These are phyloP conservation scores for Premnoplex brunnescens DNA, from an alignment of 2,797 vertebrate genomes.

Conservation along the genomic window DNA sequence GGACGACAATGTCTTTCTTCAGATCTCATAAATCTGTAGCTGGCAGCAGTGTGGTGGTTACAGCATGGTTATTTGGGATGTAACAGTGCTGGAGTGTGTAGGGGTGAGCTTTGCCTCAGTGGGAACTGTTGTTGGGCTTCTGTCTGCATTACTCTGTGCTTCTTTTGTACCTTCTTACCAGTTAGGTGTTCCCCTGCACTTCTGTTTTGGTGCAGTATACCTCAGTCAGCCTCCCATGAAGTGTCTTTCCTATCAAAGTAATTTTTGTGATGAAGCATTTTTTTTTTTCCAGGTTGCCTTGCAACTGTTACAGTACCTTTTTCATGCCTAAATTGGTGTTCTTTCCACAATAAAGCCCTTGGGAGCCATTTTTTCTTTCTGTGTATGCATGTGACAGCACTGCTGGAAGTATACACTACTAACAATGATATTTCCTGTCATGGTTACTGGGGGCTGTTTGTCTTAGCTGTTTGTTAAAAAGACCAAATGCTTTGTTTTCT, in stretches of 20 bases:
- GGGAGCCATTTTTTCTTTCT: neutral
- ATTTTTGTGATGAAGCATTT: neutral
- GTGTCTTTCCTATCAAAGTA: neutral
- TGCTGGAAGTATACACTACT: neutral
- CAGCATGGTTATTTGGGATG: neutral
- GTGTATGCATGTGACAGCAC: neutral
- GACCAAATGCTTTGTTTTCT: neutral
- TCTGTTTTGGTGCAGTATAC: neutral
- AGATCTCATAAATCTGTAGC: neutral
- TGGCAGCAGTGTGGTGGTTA: neutral
- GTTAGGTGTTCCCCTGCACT: neutral
- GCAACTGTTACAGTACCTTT: neutral
- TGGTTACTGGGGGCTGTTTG: neutral
- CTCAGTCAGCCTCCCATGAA: neutral
- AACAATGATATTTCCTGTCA: neutral
- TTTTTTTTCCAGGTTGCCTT: neutral
- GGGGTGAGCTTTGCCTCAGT: neutral
- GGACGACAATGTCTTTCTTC: neutral
- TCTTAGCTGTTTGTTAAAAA: neutral
- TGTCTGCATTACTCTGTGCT: neutral
- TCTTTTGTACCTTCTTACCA: neutral
- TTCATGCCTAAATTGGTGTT: neutral
- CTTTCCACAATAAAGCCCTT: neutral
- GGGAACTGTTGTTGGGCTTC: neutral
- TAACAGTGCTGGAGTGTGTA: neutral